A percentile compares a stretch with the other conserved stretches of the same genome.
Evolutionary conservation across 2,888 invertebrate species (phyloP).

Genomic region (Tubulanus polymorphus): DNA sequence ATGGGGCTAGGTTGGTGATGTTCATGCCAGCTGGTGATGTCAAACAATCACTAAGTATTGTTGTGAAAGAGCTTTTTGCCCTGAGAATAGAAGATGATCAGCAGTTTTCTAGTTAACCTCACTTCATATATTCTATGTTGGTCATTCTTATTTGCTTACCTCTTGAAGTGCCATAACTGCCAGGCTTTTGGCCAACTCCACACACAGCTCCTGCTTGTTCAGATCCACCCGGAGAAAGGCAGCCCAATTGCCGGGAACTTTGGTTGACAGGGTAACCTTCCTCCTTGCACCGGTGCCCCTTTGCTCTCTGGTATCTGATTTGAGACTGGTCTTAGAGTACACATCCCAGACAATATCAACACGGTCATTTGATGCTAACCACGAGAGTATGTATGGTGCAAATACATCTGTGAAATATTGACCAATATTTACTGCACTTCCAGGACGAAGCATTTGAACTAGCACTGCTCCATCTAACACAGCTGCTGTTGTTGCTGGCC

Average conservation of each 20-base stretch:
- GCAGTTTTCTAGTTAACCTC: too few species aligned
- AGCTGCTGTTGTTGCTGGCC: conserved; percentile 12
- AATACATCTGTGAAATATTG: conserved; percentile 14
- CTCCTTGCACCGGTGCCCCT: background rate
- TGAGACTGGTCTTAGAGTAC: background rate
- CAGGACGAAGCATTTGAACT: conserved; percentile 14
- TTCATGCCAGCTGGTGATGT: conserved; percentile 10
- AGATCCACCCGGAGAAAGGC: conserved; percentile 7
- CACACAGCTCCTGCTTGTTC: conserved; percentile 14
- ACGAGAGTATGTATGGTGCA: conserved; percentile 10
- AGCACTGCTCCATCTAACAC: conserved; percentile 15
- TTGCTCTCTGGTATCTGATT: background rate
- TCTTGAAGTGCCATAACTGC: too few species aligned
- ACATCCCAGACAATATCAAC: background rate
- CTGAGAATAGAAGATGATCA: too few species aligned
- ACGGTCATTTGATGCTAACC: conserved; percentile 9
- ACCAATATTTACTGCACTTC: conserved; percentile 8
- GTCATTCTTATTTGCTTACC: too few species aligned
- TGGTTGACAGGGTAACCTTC: background rate
- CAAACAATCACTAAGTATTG: conserved; percentile 7
- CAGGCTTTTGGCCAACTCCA: conserved; percentile 10
- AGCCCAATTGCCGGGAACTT: background rate
- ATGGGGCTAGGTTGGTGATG: conserved; percentile 3
- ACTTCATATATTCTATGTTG: too few species aligned
- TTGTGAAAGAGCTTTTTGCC: conserved; percentile 7